Conservation (phyloP, 2,797 vertebrate genomes). For the Apogon hyalosoma region DNA sequence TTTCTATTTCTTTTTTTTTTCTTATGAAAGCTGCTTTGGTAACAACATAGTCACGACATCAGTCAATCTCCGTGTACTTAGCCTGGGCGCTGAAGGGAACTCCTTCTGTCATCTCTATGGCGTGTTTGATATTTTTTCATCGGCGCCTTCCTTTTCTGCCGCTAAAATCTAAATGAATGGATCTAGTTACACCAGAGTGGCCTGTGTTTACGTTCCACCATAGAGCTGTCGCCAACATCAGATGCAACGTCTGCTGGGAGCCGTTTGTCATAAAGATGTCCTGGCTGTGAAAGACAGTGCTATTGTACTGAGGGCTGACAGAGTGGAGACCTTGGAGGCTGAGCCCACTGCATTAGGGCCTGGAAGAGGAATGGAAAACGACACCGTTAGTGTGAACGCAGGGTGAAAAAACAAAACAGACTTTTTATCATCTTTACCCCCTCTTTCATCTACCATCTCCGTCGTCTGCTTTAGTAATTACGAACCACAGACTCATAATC, state of each 20-base stretch:
- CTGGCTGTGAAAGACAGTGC: slow-evolving; percentile 97
- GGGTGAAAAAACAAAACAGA: background rate
- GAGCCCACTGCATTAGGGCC: slow-evolving; percentile 93
- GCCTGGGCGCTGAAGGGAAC: slow-evolving; percentile 86
- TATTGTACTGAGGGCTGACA: slow-evolving; percentile 97
- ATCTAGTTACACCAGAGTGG: slow-evolving; percentile 83
- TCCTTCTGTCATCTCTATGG: slow-evolving; percentile 71
- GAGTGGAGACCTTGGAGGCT: slow-evolving; percentile 92
- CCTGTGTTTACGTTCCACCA: slow-evolving; percentile 64
- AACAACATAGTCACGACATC: slow-evolving; percentile 97
- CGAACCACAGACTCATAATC: slow-evolving; percentile 20
- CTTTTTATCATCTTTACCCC: background rate
- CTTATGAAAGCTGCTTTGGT: slow-evolving; percentile 99
- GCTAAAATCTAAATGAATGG: slow-evolving; percentile 83
- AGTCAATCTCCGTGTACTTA: slow-evolving; percentile 86
- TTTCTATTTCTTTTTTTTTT: slow-evolving; percentile 84
- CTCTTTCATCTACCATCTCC: background rate
- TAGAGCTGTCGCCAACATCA: slow-evolving; percentile 71
- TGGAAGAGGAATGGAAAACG: slow-evolving; percentile 69
- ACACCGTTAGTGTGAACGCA: slow-evolving; percentile 30
- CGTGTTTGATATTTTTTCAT: slow-evolving; percentile 33
- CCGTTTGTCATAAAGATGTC: slow-evolving; percentile 97
- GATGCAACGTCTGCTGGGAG: slow-evolving; percentile 80
- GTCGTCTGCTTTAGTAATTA: slow-evolving; percentile 20
- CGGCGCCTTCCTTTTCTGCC: slow-evolving; percentile 61